Base-by-base conservation (phyloP, 2,113 vertebrate genomes). In the Leptodactylus fuscus region DNA sequence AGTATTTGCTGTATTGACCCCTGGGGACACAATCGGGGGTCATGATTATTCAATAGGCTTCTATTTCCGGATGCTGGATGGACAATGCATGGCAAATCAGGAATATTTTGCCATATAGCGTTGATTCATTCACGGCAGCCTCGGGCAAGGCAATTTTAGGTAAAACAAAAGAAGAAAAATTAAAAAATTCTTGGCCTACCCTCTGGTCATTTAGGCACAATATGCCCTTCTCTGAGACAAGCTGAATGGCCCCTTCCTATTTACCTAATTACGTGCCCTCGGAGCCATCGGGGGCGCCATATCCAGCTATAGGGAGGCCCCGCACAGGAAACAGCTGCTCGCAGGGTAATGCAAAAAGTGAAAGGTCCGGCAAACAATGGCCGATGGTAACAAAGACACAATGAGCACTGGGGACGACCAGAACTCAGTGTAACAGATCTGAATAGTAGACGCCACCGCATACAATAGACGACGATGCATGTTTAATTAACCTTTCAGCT, bases 401-500 rank as follows among this genome's bases (percentile, higher is more conserved):
- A 77, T 53, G 48, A 77, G 32, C n/a, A n/a, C n/a, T n/a, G n/a
- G n/a, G n/a, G n/a, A n/a, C n/a, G 75, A n/a, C 51, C 32, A 13
- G 20, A 22, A 22, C 11, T 36, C 51, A 58, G 2, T 5, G 53
- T 32, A 80, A 53, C 48, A 41, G 34, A 60, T 58, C 46, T 41
- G 51, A n/a, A 58, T 34, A 78, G 6, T 58, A 55, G 51, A 38
- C 24, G 53, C 34, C 20, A 5, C 36, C 1, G 8, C 44, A 18
- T 41, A 79, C 34, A 79, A 58, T 60, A 69, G 34, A 22, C 41
- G 6, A 9, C 48, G 24, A 51, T 81, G 13, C 38, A 49, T 41
- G 73, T 67, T 77, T 62, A 77, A 84, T 84, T 77, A 84, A 84
- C 82, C 73, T 46, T 62, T 75, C 11, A 8, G 53, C 55, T 74